phyloP scores from a whole-genome alignment of 1,140 invertebrate genomes.

The Drosophila ficusphila region DNA sequence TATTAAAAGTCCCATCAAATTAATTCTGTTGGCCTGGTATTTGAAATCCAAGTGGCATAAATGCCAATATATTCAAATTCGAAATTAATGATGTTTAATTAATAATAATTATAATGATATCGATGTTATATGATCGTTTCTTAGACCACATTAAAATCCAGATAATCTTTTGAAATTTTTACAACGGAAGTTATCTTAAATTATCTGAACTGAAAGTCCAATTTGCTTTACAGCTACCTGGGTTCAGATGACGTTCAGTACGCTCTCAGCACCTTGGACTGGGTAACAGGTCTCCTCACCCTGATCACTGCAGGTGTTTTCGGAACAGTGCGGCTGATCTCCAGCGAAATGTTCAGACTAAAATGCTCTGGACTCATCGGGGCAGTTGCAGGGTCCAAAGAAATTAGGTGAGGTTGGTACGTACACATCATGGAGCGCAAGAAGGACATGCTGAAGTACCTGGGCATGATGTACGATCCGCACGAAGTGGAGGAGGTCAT shows the following conservation, averaged over 20 bases:
- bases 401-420: constrained; percentile 73
- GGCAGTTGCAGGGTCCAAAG: constrained; percentile 49
- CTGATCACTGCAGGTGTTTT: constrained; percentile 63
- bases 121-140: too few relatives aligned
- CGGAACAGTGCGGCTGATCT: constrained; percentile 70
- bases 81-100: too few relatives aligned
- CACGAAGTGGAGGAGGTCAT: constrained; percentile 64
- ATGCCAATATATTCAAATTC: too few relatives aligned
- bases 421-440: constrained; percentile 86
- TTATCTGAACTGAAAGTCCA: too few relatives aligned
- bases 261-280: constrained; percentile 77
- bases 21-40: too few relatives aligned
- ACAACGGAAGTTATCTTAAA: too few relatives aligned
- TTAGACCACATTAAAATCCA: too few relatives aligned
- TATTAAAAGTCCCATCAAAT: too few relatives aligned
- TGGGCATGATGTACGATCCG: constrained; percentile 69
- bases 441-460: constrained; percentile 86
- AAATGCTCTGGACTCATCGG: constrained; percentile 53
- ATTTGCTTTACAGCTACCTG: constrained; percentile 47
- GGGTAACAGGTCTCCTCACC: constrained; percentile 69
- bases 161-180: too few relatives aligned
- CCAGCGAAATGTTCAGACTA: constrained; percentile 60
- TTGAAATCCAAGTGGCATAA: too few relatives aligned
- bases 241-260: constrained; percentile 64
- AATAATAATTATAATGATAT: too few relatives aligned